phyloP scores from a whole-genome alignment of 2,797 vertebrate species.

The Tympanoctomys barrerae region DNA sequence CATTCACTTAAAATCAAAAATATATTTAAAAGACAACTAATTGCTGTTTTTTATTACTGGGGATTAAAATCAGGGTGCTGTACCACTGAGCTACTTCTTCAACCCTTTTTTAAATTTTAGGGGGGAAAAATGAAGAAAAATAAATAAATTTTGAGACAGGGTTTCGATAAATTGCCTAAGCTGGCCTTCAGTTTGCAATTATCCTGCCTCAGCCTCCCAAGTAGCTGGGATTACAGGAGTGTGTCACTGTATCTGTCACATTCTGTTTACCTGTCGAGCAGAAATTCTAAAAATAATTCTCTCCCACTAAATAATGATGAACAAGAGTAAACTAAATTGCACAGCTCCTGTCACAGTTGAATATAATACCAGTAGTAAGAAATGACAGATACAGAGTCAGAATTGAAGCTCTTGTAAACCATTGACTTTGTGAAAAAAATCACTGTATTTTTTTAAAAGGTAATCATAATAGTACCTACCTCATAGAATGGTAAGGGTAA shows the following conservation, averaged over 20 bases:
- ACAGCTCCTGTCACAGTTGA: not conserved
- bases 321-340: not conserved
- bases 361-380: not conserved
- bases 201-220: not conserved
- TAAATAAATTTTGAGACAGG: not conserved
- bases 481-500: not conserved
- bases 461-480: not conserved
- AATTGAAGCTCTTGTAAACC: not conserved
- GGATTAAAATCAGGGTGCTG: not conserved
- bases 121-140: no score
- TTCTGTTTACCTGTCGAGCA: constrained; percentile 11
- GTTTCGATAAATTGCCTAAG: not conserved
- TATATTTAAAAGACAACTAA: constrained; percentile 47
- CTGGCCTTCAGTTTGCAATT: not conserved
- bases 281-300: constrained; percentile 47
- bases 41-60: not conserved
- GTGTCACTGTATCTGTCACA: not conserved
- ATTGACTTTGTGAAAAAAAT: constrained; percentile 9
- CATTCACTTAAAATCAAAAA: constrained; percentile 21
- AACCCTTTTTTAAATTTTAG: not conserved
- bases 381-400: not conserved
- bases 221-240: not conserved
- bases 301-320: not conserved
- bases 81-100: not conserved
- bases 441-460: constrained; percentile 30